Percentiles rank a stretch among this genome's conserved stretches.
phyloP scores from a whole-genome alignment of 2,888 invertebrate genomes.

The Scaptomyza reducta region DNA sequence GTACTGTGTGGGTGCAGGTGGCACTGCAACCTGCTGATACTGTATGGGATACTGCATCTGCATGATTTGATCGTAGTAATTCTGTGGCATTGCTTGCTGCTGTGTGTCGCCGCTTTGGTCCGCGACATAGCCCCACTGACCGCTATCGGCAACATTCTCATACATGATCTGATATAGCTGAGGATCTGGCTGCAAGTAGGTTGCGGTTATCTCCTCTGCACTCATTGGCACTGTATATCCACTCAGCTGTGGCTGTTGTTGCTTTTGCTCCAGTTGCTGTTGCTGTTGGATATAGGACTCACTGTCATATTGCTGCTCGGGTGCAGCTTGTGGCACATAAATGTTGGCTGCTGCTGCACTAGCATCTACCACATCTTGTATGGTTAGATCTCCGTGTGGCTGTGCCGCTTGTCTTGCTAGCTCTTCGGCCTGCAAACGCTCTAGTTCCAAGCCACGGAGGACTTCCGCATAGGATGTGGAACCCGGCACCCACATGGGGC shows the following conservation, averaged over 20 bases:
- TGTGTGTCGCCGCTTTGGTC: conserved; percentile 24
- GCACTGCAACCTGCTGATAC: conserved; percentile 74
- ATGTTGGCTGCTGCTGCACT: conserved; percentile 46
- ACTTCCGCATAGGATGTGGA: conserved; percentile 92
- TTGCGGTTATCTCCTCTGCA: conserved; percentile 81
- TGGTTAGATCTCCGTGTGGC: conserved; percentile 56
- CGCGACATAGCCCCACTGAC: conserved; percentile 72
- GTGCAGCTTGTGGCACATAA: conserved; percentile 39
- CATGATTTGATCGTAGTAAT: conserved; percentile 82
- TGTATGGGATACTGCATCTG: conserved; percentile 81
- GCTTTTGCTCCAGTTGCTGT: conserved; percentile 24
- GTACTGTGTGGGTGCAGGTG: conserved; percentile 69
- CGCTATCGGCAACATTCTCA: conserved; percentile 78
- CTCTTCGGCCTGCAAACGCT: conserved; percentile 66
- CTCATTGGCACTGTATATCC: conserved; percentile 75
- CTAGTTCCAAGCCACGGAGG: conserved; percentile 86
- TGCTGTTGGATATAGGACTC: conserved; percentile 45
- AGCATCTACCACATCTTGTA: conserved; percentile 72
- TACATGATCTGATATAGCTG: conserved; percentile 81
- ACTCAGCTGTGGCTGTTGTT: conserved; percentile 10
- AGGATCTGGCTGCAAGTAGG: conserved; percentile 80
- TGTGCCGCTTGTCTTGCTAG: conserved; percentile 57
- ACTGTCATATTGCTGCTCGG: conserved; percentile 37
- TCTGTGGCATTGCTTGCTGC: conserved; percentile 53
- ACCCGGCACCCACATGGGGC: conserved; percentile 90